Base-by-base conservation (phyloP, 2,888 invertebrate species). In the Molanna angustata region DNA sequence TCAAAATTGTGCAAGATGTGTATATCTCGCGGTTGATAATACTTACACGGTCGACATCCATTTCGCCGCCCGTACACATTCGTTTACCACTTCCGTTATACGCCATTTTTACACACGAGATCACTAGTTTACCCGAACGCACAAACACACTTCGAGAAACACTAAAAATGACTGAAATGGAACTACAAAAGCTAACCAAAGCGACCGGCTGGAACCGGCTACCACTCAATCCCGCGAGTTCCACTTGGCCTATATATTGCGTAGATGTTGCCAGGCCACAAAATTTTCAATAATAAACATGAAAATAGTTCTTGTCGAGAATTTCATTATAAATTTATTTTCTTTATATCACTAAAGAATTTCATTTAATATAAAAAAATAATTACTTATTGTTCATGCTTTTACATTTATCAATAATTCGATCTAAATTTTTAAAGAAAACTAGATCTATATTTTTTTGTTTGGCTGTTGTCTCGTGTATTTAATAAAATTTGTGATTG, bases 1-100 rank as follows among this genome's bases (percentile, higher is more conserved):
- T 41, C 41, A 21, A 41, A 37, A 16, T 37, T 17, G 3, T 37
- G 13, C 3, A 37, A 6, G n/a, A n/a, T n/a, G n/a, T n/a, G n/a
- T n/a, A n/a, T n/a, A n/a, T n/a, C n/a, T n/a, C n/a, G n/a, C n/a
- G n/a, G n/a, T n/a, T 41, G 3, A 21, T 20, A 41, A 43, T 56
- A 70, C 72, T 70, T 61, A 77, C 76, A 74, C 76, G 74, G 71
- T 77, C 76, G 43, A 76, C 74, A 64, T 76, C 76, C 61, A 76
- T 66, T 60, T 77, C 76, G 57, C 73, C 73, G 58, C 74, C 75
- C 61, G 75, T 72, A 65, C 76, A 76, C 66, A 76, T 72, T 73
- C 76, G 74, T 69, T 77, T 74, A 71, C 81, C 80, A 77, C 82
- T 82, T 68, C 83, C 83, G 78, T 83, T 83, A 79, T 82, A 83